phyloP scores from a whole-genome alignment of 2,797 vertebrate species.

The Craterocephalus amniculus region DNA sequence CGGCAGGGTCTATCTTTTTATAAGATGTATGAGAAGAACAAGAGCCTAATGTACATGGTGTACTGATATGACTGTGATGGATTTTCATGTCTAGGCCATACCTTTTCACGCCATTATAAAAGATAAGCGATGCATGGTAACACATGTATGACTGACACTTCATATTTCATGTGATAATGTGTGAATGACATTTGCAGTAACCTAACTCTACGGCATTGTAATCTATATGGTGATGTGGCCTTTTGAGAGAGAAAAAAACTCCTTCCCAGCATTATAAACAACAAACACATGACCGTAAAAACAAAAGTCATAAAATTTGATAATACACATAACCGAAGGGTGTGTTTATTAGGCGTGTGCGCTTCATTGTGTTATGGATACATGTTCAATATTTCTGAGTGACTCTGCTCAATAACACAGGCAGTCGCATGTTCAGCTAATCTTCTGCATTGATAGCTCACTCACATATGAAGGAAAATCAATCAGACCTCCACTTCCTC shows the following conservation, averaged over 20 bases:
- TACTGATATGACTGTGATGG: constrained; percentile 67
- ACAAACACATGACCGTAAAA: constrained; percentile 13
- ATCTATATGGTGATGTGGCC: not conserved
- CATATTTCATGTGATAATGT: constrained; percentile 35
- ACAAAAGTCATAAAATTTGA: not conserved
- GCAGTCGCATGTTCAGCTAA: constrained; percentile 74
- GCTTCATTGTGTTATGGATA: constrained; percentile 17
- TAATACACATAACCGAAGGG: not conserved
- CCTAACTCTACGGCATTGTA: not conserved
- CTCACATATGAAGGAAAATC: constrained; percentile 82
- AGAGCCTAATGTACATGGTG: constrained; percentile 53
- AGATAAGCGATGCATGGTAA: constrained; percentile 57
- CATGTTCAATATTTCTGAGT: constrained; percentile 65
- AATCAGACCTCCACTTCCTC: constrained; percentile 75
- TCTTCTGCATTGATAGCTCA: constrained; percentile 74
- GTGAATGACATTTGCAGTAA: constrained; percentile 20
- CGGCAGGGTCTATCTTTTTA: constrained; percentile 71
- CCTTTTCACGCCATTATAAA: constrained; percentile 33
- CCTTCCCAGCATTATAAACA: constrained; percentile 7
- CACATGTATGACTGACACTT: constrained; percentile 37
- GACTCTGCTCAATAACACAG: constrained; percentile 66
- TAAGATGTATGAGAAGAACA: constrained; percentile 55
- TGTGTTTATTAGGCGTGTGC: constrained; percentile 10
- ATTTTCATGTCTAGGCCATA: constrained; percentile 47
- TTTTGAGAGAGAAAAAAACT: constrained; percentile 9